These are phyloP conservation scores for Dilophus febrilis DNA, from an alignment of 2,888 invertebrate species.

Conservation along the genomic window DNA sequence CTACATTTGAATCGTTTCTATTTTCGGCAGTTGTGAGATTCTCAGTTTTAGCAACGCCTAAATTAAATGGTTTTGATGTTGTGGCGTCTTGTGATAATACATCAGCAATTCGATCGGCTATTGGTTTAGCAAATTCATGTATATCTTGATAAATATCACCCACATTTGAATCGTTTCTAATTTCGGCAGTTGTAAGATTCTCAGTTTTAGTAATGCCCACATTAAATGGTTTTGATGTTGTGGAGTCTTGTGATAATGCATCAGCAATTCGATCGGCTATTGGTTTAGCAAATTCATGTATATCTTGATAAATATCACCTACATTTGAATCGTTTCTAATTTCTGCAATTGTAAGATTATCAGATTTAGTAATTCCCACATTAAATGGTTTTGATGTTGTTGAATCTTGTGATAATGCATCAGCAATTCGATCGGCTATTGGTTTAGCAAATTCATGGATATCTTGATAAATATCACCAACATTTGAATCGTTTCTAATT, in stretches of 20 bases:
- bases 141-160: constrained; percentile 2
- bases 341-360: too few species aligned
- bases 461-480: constrained; percentile 1
- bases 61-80: too few species aligned
- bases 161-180: neutral
- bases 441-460: neutral
- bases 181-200: neutral
- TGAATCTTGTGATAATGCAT: too few species aligned
- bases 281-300: too few species aligned
- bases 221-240: too few species aligned
- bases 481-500: neutral
- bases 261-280: too few species aligned
- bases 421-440: neutral
- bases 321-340: too few species aligned
- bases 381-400: too few species aligned
- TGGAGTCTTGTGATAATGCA: too few species aligned
- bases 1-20: neutral
- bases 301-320: too few species aligned
- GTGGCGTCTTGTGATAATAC: too few species aligned
- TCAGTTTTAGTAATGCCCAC: neutral
- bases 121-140: neutral
- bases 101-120: constrained; percentile 1
- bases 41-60: neutral
- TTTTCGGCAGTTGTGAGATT: neutral
- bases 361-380: neutral